Base-by-base conservation (phyloP, 2,113 vertebrate genomes). In the Hepsetus odoe region DNA sequence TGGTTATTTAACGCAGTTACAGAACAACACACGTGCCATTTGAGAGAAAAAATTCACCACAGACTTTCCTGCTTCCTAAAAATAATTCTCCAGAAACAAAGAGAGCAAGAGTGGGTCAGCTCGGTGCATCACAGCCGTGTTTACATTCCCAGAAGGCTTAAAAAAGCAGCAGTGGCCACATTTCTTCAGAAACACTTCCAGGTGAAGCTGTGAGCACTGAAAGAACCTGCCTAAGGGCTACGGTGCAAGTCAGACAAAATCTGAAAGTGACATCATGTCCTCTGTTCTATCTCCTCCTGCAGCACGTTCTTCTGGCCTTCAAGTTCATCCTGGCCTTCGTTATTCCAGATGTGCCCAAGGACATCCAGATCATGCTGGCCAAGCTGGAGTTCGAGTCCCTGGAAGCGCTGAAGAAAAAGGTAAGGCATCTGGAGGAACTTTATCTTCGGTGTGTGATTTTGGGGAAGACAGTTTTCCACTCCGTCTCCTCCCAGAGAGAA, bases 361-460 rank as follows among this genome's bases (percentile, higher is more conserved):
- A 94, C 32, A 96, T 99, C 84, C 95, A 94, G 87, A 86, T 91
- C 68, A 94, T 96, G 83, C 89, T 98, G n/a, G 91, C 92, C 73
- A 92, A 89, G 16, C 71, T 98, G 90, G 97, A 99, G 84, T 99
- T 97, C 74, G 96, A 98, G 84, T 98, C 96, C 18, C 76, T 97
- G 86, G 96, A 97, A 85, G 97, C 97, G 12, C 94, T 98, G 38
- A 99, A 98, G 88, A 95, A 95, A 82, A 96, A 96, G 95, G 97
- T 99, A 94, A 91, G n/a, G 87, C 49, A 24, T 9, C 2, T 73
- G 38, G 58, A 0, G 2, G 22, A 1, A 1, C 42, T 14, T 14
- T 16, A 3, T 11, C 8, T 42, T 44, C 2, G 42, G 16, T 2
- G 16, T 44, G 13, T 44, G 2, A 14, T 44, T 14, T 44, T 44